These are phyloP conservation scores for Euborellia annulipes DNA, from an alignment of 1,140 invertebrate species.

Conservation along the genomic window DNA sequence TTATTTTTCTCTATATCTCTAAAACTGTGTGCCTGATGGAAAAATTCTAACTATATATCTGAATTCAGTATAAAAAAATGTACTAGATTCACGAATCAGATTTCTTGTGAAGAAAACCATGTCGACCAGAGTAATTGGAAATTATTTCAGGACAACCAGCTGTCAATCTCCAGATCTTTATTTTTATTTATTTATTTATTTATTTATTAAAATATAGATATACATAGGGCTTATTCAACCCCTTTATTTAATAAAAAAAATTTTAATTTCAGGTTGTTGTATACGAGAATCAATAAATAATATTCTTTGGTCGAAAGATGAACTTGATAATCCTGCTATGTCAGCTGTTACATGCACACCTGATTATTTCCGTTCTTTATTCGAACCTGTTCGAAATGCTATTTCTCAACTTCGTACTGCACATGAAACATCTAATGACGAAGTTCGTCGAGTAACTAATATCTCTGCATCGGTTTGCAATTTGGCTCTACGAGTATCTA, in stretches of 20 bases:
- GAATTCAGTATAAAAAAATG: no score
- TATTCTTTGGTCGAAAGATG: conserved; percentile 40
- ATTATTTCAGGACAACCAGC: no score
- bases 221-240: neutral
- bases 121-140: no score
- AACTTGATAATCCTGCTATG: conserved; percentile 52
- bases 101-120: no score
- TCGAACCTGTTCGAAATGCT: conserved; percentile 25
- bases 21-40: no score
- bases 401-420: conserved; percentile 20
- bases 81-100: no score
- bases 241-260: no score
- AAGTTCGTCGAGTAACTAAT: conserved; percentile 24
- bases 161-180: conserved; percentile 4
- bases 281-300: conserved; percentile 41
- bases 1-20: no score
- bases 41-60: no score
- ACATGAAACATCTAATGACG: conserved; percentile 22
- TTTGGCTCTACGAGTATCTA: conserved; percentile 37
- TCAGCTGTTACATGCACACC: conserved; percentile 50
- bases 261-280: conserved; percentile 33
- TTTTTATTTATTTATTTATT: conserved; percentile 5
- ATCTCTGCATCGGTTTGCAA: conserved; percentile 25
- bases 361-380: conserved; percentile 40
- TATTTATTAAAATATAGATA: neutral